Conservation (phyloP, 2,113 vertebrate genomes). For the Calcarius ornatus region DNA sequence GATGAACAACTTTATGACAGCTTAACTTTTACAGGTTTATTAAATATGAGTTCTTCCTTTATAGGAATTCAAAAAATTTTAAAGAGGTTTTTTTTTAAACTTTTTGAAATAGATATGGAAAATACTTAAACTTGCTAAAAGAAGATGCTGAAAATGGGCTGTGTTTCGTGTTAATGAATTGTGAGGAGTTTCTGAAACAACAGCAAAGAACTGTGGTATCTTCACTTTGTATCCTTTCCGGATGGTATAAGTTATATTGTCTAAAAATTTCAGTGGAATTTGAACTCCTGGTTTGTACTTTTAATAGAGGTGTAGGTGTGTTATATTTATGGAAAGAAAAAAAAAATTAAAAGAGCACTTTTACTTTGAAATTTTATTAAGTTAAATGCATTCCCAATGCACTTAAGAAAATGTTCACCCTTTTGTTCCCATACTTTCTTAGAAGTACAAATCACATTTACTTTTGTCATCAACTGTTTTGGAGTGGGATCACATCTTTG, state of each 20-base stretch:
- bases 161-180: slow-evolving; percentile 77
- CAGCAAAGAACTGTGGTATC: slow-evolving; percentile 73
- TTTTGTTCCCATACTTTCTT: not conserved
- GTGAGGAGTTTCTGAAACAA: slow-evolving; percentile 80
- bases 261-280: not conserved
- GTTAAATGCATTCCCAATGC: not conserved
- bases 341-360: not conserved
- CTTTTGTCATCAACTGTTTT: not conserved
- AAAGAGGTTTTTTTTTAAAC: not conserved
- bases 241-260: not conserved
- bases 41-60: not conserved
- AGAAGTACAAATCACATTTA: not conserved
- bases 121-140: slow-evolving; percentile 76
- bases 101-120: slow-evolving; percentile 81
- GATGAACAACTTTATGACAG: not conserved
- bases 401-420: not conserved
- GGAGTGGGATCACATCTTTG: not conserved
- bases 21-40: not conserved
- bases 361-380: not conserved
- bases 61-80: not conserved
- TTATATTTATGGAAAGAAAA: not conserved
- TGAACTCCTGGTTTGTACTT: not conserved
- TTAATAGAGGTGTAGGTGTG: not conserved
- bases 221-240: slow-evolving; percentile 86
- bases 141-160: slow-evolving; percentile 74